Evolutionary conservation across 2,888 invertebrate genomes (phyloP).

Genomic region (Crepidodera aurea): DNA sequence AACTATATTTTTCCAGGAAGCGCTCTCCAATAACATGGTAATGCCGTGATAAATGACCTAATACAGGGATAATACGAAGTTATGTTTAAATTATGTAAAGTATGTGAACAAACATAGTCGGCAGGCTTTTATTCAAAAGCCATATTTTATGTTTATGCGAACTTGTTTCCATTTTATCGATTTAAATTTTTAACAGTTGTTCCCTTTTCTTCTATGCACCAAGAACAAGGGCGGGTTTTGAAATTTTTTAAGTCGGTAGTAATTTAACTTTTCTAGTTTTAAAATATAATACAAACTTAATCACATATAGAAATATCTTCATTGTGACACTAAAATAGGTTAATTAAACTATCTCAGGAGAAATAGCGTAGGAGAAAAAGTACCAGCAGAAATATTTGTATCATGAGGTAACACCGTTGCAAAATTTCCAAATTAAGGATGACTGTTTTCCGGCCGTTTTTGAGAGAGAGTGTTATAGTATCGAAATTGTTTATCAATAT

Average conservation of each 20-base stretch:
- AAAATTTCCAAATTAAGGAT: too few species aligned
- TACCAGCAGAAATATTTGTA: too few species aligned
- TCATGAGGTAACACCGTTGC: too few species aligned
- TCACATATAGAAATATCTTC: too few species aligned
- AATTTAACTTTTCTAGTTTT: too few species aligned
- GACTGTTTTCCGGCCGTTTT: too few species aligned
- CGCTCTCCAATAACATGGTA: conserved; percentile 17
- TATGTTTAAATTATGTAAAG: conserved; percentile 32
- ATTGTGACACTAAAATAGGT: too few species aligned
- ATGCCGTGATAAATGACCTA: conserved; percentile 21
- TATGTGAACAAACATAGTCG: conserved; percentile 29
- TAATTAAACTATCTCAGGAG: too few species aligned
- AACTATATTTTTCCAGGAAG: background rate
- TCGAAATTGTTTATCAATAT: too few species aligned
- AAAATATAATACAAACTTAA: too few species aligned
- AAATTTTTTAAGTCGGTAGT: background rate
- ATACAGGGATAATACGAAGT: conserved; percentile 26
- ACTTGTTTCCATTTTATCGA: conserved; percentile 29
- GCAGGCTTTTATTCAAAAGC: conserved; percentile 27
- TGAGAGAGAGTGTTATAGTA: too few species aligned
- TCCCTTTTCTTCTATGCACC: conserved; percentile 6
- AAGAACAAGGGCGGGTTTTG: background rate
- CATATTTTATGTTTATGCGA: conserved; percentile 22
- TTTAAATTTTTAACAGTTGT: conserved; percentile 23
- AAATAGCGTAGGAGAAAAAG: too few species aligned